Conservation (phyloP, 1,140 invertebrate species). For the Drosophila trapezifrons region DNA sequence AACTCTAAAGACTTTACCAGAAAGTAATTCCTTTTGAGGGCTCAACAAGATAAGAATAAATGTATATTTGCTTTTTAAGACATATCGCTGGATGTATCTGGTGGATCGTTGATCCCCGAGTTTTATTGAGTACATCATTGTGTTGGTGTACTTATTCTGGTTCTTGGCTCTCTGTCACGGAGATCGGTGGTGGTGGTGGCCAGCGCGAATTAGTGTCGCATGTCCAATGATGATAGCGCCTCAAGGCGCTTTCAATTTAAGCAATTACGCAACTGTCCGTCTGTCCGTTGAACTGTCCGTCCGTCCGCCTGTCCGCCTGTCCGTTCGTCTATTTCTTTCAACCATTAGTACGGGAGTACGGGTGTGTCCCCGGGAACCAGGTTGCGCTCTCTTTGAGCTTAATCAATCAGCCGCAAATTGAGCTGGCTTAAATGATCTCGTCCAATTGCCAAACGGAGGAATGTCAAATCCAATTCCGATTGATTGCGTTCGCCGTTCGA, state of each 20-base stretch:
- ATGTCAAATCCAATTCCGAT: constrained; percentile 75
- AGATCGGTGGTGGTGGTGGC: constrained; percentile 28
- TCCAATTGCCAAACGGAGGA: constrained; percentile 62
- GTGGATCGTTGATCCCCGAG: constrained; percentile 2
- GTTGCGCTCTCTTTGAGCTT: constrained; percentile 53
- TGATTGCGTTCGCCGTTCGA: constrained; percentile 42
- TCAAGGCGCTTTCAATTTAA: constrained; percentile 80
- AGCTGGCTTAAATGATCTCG: constrained; percentile 65
- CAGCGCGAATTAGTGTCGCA: constrained; percentile 63
- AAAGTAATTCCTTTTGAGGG: too few relatives aligned
- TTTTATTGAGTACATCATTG: neutral
- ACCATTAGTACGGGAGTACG: neutral
- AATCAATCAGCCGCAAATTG: constrained; percentile 64
- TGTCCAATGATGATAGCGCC: constrained; percentile 76
- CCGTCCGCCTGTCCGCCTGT: constrained; percentile 13
- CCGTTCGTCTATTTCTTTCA: neutral
- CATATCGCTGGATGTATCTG: neutral
- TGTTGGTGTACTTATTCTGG: constrained; percentile 5
- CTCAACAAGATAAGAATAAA: neutral
- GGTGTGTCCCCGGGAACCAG: constrained; percentile 30
- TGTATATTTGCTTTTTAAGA: neutral
- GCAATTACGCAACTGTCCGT: constrained; percentile 67
- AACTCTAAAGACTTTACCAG: too few relatives aligned
- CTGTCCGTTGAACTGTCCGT: constrained; percentile 8
- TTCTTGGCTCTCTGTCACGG: constrained; percentile 34